Evolutionary conservation across 2,797 vertebrate genomes (phyloP).

Genomic region (Xerus rutilus): DNA sequence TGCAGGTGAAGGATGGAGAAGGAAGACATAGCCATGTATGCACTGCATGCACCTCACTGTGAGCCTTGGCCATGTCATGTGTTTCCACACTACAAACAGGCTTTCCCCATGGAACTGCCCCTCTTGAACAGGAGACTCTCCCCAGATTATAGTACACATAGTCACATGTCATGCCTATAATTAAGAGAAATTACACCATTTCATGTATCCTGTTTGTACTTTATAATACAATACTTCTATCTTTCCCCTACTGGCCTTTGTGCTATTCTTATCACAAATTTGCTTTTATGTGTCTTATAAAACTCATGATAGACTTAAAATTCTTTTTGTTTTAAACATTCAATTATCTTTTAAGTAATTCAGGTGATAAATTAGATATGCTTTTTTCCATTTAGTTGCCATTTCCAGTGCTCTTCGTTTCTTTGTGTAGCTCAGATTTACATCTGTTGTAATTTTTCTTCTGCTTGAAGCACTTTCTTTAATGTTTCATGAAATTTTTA

Average conservation of each 20-base stretch:
- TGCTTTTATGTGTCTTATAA: background rate
- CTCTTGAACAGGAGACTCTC: background rate
- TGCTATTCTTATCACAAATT: background rate
- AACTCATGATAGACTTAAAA: background rate
- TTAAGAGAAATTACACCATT: background rate
- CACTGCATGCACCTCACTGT: background rate
- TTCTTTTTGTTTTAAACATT: constrained; percentile 51
- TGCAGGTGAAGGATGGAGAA: background rate
- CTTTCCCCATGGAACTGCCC: background rate
- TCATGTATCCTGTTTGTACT: background rate
- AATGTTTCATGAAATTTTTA: constrained; percentile 15
- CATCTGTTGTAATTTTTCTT: constrained; percentile 3
- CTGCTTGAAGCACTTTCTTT: constrained; percentile 19
- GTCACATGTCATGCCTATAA: background rate
- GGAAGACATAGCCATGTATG: background rate
- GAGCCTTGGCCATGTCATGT: background rate
- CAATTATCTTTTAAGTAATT: constrained; percentile 47
- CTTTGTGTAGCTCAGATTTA: constrained; percentile 16
- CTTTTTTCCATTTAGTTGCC: background rate
- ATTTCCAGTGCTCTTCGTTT: constrained; percentile 44
- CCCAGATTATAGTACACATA: background rate
- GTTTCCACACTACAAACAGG: background rate
- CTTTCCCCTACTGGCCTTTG: background rate
- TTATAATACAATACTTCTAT: background rate
- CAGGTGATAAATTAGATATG: constrained; percentile 20